Evolutionary conservation across 2,888 invertebrate genomes (phyloP), one percentile per base, ranked within the genome.

Genomic region (Polymixis flavicincta): DNA sequence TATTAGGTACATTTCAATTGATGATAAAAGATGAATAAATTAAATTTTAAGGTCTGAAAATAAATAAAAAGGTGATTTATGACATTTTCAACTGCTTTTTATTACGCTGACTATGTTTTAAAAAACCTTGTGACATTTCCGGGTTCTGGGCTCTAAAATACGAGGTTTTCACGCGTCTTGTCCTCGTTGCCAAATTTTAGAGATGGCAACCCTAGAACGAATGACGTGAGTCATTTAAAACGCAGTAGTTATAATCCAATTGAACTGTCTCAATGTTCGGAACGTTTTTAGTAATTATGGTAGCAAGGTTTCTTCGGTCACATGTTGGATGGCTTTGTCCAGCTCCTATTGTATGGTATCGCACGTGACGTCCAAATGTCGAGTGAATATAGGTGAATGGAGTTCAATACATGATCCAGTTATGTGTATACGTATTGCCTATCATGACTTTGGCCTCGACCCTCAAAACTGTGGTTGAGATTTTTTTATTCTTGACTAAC

Each of bases 261-360:
- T 80, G 67, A 70, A 63, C 14, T 72, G 73, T 75, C 54, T 74
- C 73, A 59, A 68, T 78, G 74, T 73, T 77, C 57, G 61, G 67
- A 74, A 59, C 67, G 76, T 80, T 81, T 85, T 74, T 79, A 75
- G 71, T 86, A 79, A 84, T 85, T 80, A 82, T 68, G 65, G 17
- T 75, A 65, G 64, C 85, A 80, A 78, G 87, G 87, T 76, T 87
- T 87, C 84, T 45, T 73, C 19, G 8, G 74, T 85, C 90, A 89
- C 90, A 86, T 87, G 87, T 82, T 55, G n/a, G 74, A 57, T 71
- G 83, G 37, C 66, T 37, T n/a, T 66, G 69, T 19, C 55, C 65
- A 60, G 37, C n/a, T 65, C 69, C 76, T 75, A 81, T 84, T 85
- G 85, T 89, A 89, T 42, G 90, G 87, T 55, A 87, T 89, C 88